These are phyloP conservation scores for Tetraodon nigroviridis DNA, from an alignment of 2,113 vertebrate species.

Conservation along the genomic window DNA sequence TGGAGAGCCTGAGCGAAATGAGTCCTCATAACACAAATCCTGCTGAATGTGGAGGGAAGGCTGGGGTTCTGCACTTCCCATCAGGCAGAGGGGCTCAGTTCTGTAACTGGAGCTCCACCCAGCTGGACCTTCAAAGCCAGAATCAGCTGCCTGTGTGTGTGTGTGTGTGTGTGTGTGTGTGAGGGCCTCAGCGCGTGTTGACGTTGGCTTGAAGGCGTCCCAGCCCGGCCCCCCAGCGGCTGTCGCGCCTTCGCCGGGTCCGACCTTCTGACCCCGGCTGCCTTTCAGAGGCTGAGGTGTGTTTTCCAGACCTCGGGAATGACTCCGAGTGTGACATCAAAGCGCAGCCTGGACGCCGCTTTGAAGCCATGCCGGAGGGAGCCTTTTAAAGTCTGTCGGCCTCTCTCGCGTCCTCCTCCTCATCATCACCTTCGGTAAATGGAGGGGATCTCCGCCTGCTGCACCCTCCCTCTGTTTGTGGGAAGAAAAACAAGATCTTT, in stretches of 20 bases:
- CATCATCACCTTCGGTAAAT: conserved; percentile 2
- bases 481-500: conserved; percentile 34
- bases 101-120: conserved; percentile 50
- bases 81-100: conserved; percentile 23
- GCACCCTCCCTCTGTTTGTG: conserved; percentile 34
- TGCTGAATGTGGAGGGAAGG: conserved; percentile 43
- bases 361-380: conserved; percentile 54
- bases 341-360: conserved; percentile 38
- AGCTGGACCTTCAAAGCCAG: conserved; percentile 63
- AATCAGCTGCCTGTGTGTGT: conserved; percentile 29
- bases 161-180: conserved; percentile 10
- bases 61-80: conserved; percentile 41
- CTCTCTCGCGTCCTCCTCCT: conserved; percentile 36
- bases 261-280: conserved; percentile 16
- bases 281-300: conserved; percentile 25
- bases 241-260: conserved; percentile 18
- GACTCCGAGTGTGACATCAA: conserved; percentile 51
- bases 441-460: conserved; percentile 17
- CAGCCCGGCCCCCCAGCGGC: not conserved
- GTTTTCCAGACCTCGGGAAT: conserved; percentile 44
- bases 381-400: conserved; percentile 42
- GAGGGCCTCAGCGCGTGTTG: conserved; percentile 43
- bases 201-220: conserved; percentile 56
- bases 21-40: conserved; percentile 46
- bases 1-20: conserved; percentile 39